Base-by-base conservation (phyloP, 2,888 invertebrate genomes). In the Diplolepis rosae region DNA sequence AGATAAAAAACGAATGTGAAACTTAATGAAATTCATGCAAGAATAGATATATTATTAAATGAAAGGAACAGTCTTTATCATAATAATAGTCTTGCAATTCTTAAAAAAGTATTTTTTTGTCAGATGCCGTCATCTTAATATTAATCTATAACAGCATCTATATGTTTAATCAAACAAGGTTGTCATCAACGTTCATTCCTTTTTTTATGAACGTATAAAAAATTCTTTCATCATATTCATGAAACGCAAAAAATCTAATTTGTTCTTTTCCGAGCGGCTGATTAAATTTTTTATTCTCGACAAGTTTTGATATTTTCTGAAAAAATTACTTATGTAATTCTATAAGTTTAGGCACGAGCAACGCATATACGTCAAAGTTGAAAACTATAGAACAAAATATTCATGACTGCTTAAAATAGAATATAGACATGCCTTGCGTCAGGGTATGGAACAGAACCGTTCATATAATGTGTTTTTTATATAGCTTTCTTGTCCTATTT, bases 11-110 rank as follows among this genome's bases (percentile, higher is more conserved):
- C 15, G n/a, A 6, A 15, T 42, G 42, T 42, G 42, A 42, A 42
- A 42, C 42, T 42, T 42, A 15, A 42, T 42, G 42, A 42, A 42
- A 42, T 18, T 42, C 42, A 18, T 42, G n/a, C n/a, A 65, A 66
- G 45, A 28, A 24, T 48, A 30, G 65, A 28, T 73, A 68, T 56
- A 69, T 68, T 24, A 66, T 56, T 68, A 52, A 30, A 48, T 48
- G 54, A 35, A 70, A 24, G 52, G 45, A 30, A 52, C 18, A 42
- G 4, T 15, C 15, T 15, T 42, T 1, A 42, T n/a, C n/a, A 42
- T 42, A 6, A 0, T 6, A 42, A 42, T 6, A 42, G 2, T 18
- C 18, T 7, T 42, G n/a, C 18, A 1, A 42, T 2, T 42, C 15
- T 18, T 6, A 42, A 42, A 42, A 42, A 18, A 42, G n/a, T 13